Percentiles rank a stretch among this genome's conserved stretches.
Evolutionary conservation across 2,888 invertebrate species (phyloP).

Genomic region (Protodeltote pygarga): DNA sequence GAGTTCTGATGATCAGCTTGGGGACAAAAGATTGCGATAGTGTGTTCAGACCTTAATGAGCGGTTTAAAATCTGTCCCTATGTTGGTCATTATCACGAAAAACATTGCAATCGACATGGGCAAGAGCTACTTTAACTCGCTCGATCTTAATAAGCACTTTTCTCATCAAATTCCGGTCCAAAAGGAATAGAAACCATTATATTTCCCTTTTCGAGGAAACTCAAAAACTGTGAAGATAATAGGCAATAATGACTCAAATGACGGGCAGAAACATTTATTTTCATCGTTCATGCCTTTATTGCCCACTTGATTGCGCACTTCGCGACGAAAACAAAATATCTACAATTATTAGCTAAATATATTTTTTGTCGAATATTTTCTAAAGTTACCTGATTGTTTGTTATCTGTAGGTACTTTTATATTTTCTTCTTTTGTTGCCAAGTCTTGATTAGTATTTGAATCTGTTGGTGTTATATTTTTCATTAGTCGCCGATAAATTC

Average conservation of each 20-base stretch:
- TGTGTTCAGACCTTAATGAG: no score
- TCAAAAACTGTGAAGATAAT: slow-evolving; percentile 22
- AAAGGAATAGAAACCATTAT: slow-evolving; percentile 9
- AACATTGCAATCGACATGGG: no score
- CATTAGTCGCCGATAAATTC: slow-evolving; percentile 42
- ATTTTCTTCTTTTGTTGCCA: slow-evolving; percentile 33
- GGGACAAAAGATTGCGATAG: no score
- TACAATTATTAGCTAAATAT: slow-evolving; percentile 36
- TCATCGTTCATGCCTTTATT: slow-evolving; percentile 45
- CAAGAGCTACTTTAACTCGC: no score
- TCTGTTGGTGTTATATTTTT: slow-evolving; percentile 56
- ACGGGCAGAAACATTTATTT: slow-evolving; percentile 41
- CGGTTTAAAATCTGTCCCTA: no score
- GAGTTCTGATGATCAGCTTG: no score
- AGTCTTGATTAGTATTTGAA: slow-evolving; percentile 48
- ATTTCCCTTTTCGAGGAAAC: slow-evolving; percentile 1
- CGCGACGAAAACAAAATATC: slow-evolving; percentile 36
- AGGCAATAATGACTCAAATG: slow-evolving; percentile 35
- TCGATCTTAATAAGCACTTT: not conserved
- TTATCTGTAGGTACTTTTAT: slow-evolving; percentile 7
- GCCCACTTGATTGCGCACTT: slow-evolving; percentile 40
- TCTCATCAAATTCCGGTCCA: not conserved
- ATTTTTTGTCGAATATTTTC: slow-evolving; percentile 17
- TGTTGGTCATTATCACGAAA: no score
- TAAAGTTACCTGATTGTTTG: slow-evolving; percentile 6